Evolutionary conservation across 2,113 vertebrate genomes (phyloP), one percentile per base, ranked within the genome.

Genomic region (Chaetodon trifascialis): DNA sequence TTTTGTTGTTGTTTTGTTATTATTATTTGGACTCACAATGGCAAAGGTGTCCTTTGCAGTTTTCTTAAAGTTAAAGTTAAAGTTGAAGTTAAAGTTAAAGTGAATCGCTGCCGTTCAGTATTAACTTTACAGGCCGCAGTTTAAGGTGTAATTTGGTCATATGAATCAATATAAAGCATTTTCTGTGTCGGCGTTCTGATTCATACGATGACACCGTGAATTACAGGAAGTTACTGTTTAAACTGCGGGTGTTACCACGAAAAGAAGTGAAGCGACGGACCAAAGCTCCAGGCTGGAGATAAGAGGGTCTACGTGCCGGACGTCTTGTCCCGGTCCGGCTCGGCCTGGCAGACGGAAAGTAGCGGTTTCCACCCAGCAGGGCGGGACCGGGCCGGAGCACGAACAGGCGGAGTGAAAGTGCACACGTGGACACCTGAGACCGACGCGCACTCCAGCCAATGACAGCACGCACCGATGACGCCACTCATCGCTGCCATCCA

Each of bases 361-460:
- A 87, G 82, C 84, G 85, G 85, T 72, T 87, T 82, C 42, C 68
- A 25, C 17, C 14, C 34, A 47, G 25, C 1, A 23, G 73, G 73
- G 63, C 44, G 67, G 68, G 79, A 56, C 60, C 1, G n/a, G 11
- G 16, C 15, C 7, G 46, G 69, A 17, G 71, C 72, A 16, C 16
- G 5, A 67, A 62, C 83, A 36, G 91, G 89, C 75, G 80, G 90
- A 88, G 90, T 75, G 70, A 92, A 93, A 92, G 79, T 95, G 95
- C 94, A 95, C 94, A 95, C 95, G 95, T 96, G 94, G 94, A 88
- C 69, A 78, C 51, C 10, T 9, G 16, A 65, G 90, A 95, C 36
- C 17, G 94, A 93, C 88, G 71, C 10, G 36, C 0, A 1, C 0
- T 1, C 23, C 6, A 66, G 52, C 94, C 94, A 95, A 94, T 94